Percentiles rank a stretch among this genome's conserved stretches.
Conservation (phyloP, 1,140 invertebrate species). For the Drosophila nebulosa region DNA sequence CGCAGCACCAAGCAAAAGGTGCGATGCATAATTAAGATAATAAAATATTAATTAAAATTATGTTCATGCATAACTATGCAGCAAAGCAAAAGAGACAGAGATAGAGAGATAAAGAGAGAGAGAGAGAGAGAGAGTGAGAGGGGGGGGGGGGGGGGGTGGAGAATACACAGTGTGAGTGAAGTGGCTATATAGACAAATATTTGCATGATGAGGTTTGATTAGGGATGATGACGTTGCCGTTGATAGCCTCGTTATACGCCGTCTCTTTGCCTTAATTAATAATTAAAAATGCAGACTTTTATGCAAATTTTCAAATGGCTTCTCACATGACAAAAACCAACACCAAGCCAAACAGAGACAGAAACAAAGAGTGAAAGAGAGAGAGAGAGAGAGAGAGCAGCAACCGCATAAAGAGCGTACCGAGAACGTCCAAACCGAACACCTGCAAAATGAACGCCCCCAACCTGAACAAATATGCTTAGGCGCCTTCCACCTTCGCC, state of each 20-base stretch:
- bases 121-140: slow-evolving; percentile 11
- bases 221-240: slow-evolving; percentile 53
- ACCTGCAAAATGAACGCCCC: slow-evolving; percentile 40
- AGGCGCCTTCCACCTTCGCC: background rate
- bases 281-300: slow-evolving; percentile 76
- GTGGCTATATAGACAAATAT: slow-evolving; percentile 54
- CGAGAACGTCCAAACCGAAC: slow-evolving; percentile 19
- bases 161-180: background rate
- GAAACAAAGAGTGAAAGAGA: background rate
- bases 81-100: background rate
- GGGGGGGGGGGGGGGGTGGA: slow-evolving; percentile 12
- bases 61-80: slow-evolving; percentile 77
- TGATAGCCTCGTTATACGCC: slow-evolving; percentile 72
- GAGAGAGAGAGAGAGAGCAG: background rate
- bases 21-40: slow-evolving; percentile 81
- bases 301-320: slow-evolving; percentile 62
- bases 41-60: slow-evolving; percentile 80
- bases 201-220: slow-evolving; percentile 65
- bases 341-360: background rate
- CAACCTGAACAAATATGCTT: slow-evolving; percentile 16
- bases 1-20: slow-evolving; percentile 60
- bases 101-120: slow-evolving; percentile 6
- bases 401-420: background rate
- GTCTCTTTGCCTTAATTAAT: slow-evolving; percentile 73
- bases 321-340: slow-evolving; percentile 32